phyloP scores from a whole-genome alignment of 2,888 invertebrate species.

The Mantis religiosa region DNA sequence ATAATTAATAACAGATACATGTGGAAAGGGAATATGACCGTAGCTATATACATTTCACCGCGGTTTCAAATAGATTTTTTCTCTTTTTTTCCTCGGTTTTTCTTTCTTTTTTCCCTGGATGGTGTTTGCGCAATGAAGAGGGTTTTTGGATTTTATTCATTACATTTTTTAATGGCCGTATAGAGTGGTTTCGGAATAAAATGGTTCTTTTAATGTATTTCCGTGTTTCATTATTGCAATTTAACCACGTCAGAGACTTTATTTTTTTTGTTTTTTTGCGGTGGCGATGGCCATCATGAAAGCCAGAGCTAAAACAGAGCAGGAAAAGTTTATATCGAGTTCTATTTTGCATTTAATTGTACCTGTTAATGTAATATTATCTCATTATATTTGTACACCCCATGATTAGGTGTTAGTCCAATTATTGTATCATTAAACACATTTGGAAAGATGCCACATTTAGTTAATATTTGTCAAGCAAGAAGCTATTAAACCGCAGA shows the following conservation, averaged over 20 bases:
- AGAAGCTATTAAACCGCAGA: neutral
- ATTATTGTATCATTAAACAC: neutral
- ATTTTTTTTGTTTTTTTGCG: neutral
- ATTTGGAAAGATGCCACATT: neutral
- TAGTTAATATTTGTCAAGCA: neutral
- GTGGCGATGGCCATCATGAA: neutral
- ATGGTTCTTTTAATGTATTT: neutral
- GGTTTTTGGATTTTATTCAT: neutral
- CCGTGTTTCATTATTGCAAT: neutral
- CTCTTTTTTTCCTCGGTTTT: neutral
- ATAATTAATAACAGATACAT: slow-evolving; percentile 13
- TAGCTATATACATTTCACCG: neutral
- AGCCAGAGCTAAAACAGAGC: neutral
- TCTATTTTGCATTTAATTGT: neutral
- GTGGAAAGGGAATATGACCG: neutral
- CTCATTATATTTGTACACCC: neutral
- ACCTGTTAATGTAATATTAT: neutral
- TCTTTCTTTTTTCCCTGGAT: neutral
- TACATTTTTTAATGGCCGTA: neutral
- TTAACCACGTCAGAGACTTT: neutral
- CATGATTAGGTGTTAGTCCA: neutral
- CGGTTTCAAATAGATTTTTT: neutral
- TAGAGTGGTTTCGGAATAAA: neutral
- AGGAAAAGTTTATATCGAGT: neutral
- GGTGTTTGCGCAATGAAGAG: neutral